These are phyloP conservation scores for Atherinomorus stipes DNA, from an alignment of 2,113 vertebrate species.

Conservation along the genomic window DNA sequence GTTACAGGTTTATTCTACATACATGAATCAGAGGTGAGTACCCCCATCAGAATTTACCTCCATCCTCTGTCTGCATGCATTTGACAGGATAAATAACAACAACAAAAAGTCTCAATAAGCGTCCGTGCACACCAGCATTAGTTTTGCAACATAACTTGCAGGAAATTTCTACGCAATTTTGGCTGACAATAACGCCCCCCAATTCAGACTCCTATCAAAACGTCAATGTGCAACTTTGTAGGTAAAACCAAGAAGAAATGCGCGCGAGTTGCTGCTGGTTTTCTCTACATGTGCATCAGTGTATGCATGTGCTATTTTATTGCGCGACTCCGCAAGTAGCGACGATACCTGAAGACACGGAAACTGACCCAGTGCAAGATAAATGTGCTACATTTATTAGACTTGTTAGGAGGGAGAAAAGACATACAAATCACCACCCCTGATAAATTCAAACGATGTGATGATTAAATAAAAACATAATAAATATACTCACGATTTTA, in stretches of 20 bases:
- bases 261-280: conserved; percentile 10
- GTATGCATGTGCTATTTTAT: conserved; percentile 16
- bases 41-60: conserved; percentile 1
- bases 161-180: conserved; percentile 31
- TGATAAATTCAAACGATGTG: background rate
- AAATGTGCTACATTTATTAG: conserved; percentile 14
- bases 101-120: background rate
- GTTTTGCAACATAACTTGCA: conserved; percentile 39
- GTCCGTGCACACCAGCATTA: background rate
- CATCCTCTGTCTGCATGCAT: background rate
- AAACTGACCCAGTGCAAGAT: conserved; percentile 10
- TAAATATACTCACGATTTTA: conserved; percentile 94
- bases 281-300: conserved; percentile 20
- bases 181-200: conserved; percentile 32
- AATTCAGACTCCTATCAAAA: conserved; percentile 40
- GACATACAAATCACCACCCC: background rate
- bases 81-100: background rate
- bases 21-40: conserved; percentile 3
- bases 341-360: conserved; percentile 44
- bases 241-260: conserved; percentile 21
- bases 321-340: conserved; percentile 13
- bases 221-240: conserved; percentile 35
- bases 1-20: background rate
- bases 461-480: background rate
- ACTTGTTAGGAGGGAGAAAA: conserved; percentile 1